Evolutionary conservation across 1,140 invertebrate genomes (phyloP), one percentile per base, ranked within the genome.

Genomic region (Heliothis subflexa): DNA sequence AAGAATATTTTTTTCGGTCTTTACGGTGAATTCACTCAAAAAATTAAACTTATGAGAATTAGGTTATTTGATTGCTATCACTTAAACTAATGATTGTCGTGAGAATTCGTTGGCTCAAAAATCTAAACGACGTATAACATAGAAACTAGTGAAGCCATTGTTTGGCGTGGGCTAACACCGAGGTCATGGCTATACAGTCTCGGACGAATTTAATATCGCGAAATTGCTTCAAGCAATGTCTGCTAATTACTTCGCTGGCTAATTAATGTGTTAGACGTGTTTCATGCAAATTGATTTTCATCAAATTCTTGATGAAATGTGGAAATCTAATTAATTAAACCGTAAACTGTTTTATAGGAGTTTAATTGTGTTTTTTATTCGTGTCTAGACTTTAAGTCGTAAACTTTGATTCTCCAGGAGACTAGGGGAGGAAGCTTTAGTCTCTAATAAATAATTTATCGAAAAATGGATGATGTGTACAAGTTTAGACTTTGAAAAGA

Each of bases 81-180:
- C n/a, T 54, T 18, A n/a, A n/a, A 18, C 33, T 18, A 55, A 55
- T 18, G 52, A 16, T 21, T 55, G 2, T 12, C 55, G 2, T 21
- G 9, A 13, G 12, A 21, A 59, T 28, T 59, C 0, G 11, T 25
- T 59, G 13, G 13, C 11, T 59, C 28, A 18, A 25, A 12, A 11
- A 13, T 59, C 11, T 28, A 59, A 28, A 13, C 11, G 21, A 18
- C 11, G 55, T 25, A 28, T 59, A 59, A 40, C 3, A 28, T 13
- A 59, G 55, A 57, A 55, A 28, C 55, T 59, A 25, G 21, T 59
- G 25, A 59, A 18, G 16, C 55, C 55, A 59, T 59, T 59, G 55
- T 59, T 59, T 59, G 21, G 55, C 55, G 55, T 59, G 55, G 21
- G 55, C 21, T 59, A 28, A 59, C 55, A 13, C 11, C 55, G 55